These are phyloP conservation scores for Bujurquina vittata DNA, from an alignment of 2,113 vertebrate genomes.

Conservation along the genomic window DNA sequence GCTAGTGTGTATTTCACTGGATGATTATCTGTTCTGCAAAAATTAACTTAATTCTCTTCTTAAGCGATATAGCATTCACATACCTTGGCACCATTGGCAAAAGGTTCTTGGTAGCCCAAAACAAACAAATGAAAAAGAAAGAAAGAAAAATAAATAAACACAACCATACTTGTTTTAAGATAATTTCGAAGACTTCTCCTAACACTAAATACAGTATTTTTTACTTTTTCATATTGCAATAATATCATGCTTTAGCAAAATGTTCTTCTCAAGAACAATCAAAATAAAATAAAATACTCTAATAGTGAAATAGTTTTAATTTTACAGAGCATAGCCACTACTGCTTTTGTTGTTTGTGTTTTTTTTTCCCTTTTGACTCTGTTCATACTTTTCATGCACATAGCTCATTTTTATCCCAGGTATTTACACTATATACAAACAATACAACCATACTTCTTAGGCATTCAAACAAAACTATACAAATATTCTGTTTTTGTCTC, in stretches of 20 bases:
- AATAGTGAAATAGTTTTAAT: constrained; percentile 99
- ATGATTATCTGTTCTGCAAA: constrained; percentile 98
- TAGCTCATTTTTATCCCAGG: constrained; percentile 94
- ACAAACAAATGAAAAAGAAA: constrained; percentile 68
- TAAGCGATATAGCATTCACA: constrained; percentile 97
- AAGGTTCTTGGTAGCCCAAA: constrained; percentile 93
- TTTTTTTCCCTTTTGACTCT: constrained; percentile 78
- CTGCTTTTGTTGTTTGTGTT: constrained; percentile 88
- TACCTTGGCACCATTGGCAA: constrained; percentile 99
- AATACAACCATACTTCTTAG: constrained; percentile 98
- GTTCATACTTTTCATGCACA: constrained; percentile 98
- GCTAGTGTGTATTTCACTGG: constrained; percentile 84
- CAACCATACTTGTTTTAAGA: constrained; percentile 90
- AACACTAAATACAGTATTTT: constrained; percentile 97
- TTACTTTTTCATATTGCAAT: constrained; percentile 92
- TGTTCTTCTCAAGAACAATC: constrained; percentile 99
- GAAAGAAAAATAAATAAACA: constrained; percentile 66
- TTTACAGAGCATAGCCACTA: constrained; percentile 99
- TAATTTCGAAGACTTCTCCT: constrained; percentile 94
- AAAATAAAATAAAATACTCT: constrained; percentile 99
- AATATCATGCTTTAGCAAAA: constrained; percentile 99
- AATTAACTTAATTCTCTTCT: constrained; percentile 88
- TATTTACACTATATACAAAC: constrained; percentile 99
- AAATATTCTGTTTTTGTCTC: constrained; percentile 98
- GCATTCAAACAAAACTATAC: constrained; percentile 99